phyloP scores from a whole-genome alignment of 2,797 vertebrate genomes.

The Hapalemur alaotrensis region DNA sequence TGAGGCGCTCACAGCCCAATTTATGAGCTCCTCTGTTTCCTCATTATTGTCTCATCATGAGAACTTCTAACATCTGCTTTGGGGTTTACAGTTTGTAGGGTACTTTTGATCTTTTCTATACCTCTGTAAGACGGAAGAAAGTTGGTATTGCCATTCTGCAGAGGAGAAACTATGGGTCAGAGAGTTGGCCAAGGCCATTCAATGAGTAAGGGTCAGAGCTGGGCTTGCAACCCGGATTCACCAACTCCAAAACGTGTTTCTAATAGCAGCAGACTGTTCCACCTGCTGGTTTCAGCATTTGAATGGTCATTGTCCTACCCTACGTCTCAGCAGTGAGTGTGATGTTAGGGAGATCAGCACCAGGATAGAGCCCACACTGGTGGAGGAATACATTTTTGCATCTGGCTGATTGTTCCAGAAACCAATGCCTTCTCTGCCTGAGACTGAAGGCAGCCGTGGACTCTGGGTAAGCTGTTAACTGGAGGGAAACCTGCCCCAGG shows the following conservation, averaged over 20 bases:
- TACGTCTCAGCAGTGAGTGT: not conserved
- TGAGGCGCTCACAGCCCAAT: not conserved
- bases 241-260: not conserved
- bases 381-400: not conserved
- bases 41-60: not conserved
- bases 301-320: not conserved
- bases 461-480: not conserved
- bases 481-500: not conserved
- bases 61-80: slow-evolving; percentile 1
- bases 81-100: not conserved
- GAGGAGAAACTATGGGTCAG: not conserved
- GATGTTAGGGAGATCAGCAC: not conserved
- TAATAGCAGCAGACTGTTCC: not conserved
- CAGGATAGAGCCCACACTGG: not conserved
- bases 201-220: not conserved
- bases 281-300: not conserved
- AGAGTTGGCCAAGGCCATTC: not conserved
- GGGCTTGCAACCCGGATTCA: not conserved
- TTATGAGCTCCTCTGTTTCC: not conserved
- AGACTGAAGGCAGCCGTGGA: not conserved
- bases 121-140: not conserved
- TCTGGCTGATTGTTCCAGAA: slow-evolving; percentile 16
- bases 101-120: not conserved
- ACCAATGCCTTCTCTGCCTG: not conserved
- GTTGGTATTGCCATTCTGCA: not conserved